A percentile compares a stretch with the other conserved stretches of the same genome.
These are phyloP conservation scores for Disparrhopalites patrizii DNA, from an alignment of 2,888 invertebrate genomes.

Conservation along the genomic window DNA sequence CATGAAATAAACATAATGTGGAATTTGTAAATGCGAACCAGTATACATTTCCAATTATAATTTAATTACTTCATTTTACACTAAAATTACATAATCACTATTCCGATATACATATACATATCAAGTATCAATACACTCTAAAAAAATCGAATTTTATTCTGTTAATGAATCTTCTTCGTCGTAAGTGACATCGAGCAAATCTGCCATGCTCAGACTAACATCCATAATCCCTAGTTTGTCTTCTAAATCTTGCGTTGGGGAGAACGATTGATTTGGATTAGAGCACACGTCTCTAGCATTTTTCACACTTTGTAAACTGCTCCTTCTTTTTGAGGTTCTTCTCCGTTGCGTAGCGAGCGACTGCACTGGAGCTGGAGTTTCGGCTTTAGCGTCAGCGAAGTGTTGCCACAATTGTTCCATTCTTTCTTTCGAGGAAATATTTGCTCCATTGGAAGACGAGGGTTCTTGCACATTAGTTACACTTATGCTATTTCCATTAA, in stretches of 20 bases:
- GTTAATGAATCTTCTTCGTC: no score
- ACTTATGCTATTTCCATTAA: no score
- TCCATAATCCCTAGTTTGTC: slow-evolving; percentile 20
- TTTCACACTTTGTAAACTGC: slow-evolving; percentile 6
- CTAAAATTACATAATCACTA: no score
- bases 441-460: background rate
- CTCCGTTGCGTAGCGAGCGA: background rate
- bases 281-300: background rate
- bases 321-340: slow-evolving; percentile 12
- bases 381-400: background rate
- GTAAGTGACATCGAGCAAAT: slow-evolving; percentile 10
- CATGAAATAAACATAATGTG: no score
- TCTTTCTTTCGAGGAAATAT: background rate
- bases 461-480: no score
- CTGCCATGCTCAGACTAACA: slow-evolving; percentile 10
- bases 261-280: background rate
- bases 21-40: no score
- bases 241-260: slow-evolving; percentile 11
- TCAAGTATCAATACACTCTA: no score
- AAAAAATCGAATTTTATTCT: no score
- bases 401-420: background rate
- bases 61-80: no score
- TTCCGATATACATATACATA: no score
- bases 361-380: background rate
- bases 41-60: no score